These are phyloP conservation scores for Lemur catta DNA, from an alignment of 2,797 vertebrate species.

Conservation along the genomic window DNA sequence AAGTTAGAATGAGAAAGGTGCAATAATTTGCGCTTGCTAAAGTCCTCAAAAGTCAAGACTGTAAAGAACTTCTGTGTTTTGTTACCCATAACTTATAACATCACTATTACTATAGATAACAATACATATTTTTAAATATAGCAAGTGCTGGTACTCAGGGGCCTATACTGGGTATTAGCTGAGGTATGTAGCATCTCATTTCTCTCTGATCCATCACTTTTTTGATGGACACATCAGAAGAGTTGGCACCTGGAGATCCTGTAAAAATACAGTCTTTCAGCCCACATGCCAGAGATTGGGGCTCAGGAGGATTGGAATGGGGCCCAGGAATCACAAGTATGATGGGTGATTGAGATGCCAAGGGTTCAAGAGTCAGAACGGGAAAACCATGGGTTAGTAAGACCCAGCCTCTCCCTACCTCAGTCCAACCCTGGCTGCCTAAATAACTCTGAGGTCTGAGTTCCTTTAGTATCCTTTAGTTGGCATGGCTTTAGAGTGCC, in stretches of 20 bases:
- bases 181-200: background rate
- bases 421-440: background rate
- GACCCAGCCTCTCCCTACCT: background rate
- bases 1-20: background rate
- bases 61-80: background rate
- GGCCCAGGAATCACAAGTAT: background rate
- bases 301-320: background rate
- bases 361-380: background rate
- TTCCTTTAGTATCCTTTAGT: background rate
- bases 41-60: background rate
- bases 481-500: background rate
- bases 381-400: background rate
- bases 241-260: background rate
- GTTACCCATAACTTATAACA: background rate
- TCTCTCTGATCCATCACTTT: background rate
- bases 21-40: background rate
- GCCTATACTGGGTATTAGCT: background rate
- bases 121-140: background rate
- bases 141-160: background rate
- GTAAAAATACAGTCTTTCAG: background rate
- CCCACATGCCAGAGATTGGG: background rate
- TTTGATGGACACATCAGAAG: background rate
- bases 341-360: background rate
- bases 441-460: background rate
- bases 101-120: background rate